Conservation (phyloP, 92 coral and sea anemone genomes). For the Chrysogorgia sp. region DNA sequence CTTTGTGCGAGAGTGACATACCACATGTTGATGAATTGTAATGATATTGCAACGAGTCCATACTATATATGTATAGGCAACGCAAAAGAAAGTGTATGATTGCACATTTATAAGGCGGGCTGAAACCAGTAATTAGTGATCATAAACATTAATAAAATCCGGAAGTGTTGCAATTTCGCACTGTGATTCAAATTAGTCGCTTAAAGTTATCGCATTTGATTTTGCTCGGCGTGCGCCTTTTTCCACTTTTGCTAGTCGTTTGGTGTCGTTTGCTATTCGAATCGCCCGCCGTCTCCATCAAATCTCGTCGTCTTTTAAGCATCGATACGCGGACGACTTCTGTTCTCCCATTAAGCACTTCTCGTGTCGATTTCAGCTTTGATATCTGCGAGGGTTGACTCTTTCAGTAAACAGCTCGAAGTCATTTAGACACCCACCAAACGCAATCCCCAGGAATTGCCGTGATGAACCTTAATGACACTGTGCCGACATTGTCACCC, state of each 20-base stretch:
- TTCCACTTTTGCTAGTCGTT: too few relatives aligned
- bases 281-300: too few relatives aligned
- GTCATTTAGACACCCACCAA: background rate
- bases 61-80: background rate
- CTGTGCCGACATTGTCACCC: conserved; percentile 7
- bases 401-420: background rate
- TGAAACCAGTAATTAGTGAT: conserved; percentile 39
- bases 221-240: conserved; percentile 2
- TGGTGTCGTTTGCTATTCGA: too few relatives aligned
- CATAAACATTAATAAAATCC: conserved; percentile 10
- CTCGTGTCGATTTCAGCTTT: background rate
- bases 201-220: conserved; percentile 26
- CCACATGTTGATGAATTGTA: too few relatives aligned
- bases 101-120: conserved; percentile 21
- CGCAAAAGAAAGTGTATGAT: background rate
- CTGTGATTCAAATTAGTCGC: conserved; percentile 6
- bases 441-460: conserved; percentile 16
- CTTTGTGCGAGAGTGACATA: too few relatives aligned
- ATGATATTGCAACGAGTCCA: too few relatives aligned
- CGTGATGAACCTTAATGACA: background rate
- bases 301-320: too few relatives aligned
- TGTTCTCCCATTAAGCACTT: background rate
- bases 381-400: background rate
- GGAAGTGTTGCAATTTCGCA: conserved; percentile 30
- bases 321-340: too few relatives aligned